Conservation (phyloP, 2,113 vertebrate species). For the Eudyptes chrysolophus region DNA sequence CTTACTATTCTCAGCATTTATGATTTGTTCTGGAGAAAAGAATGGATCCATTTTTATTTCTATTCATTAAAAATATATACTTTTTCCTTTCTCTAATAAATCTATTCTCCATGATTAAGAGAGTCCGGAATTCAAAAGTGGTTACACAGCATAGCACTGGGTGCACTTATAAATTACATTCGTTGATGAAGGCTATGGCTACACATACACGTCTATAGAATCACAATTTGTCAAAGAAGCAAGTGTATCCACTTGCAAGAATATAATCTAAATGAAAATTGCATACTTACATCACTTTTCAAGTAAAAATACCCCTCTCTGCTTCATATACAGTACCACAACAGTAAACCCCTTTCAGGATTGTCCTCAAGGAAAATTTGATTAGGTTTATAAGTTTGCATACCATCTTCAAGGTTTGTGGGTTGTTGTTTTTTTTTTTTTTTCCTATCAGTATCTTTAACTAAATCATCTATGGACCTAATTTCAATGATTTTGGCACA, state of each 20-base stretch:
- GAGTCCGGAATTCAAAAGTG: background rate
- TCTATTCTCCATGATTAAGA: background rate
- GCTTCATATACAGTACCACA: background rate
- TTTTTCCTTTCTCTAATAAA: background rate
- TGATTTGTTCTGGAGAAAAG: conserved; percentile 40
- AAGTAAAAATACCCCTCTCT: background rate
- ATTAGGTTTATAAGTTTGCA: background rate
- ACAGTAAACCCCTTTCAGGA: background rate
- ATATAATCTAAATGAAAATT: background rate
- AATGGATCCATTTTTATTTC: background rate
- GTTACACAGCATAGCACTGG: background rate
- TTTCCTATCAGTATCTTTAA: background rate
- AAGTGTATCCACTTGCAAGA: background rate
- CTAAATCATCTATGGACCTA: background rate
- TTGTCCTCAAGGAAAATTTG: background rate
- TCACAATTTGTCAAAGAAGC: background rate
- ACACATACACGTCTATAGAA: background rate
- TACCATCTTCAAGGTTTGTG: background rate
- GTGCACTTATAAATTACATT: background rate
- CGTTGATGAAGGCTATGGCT: background rate
- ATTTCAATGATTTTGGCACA: background rate
- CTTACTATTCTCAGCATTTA: conserved; percentile 39
- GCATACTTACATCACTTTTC: background rate
- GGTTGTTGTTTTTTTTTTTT: accelerated
- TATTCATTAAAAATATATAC: background rate